These are phyloP conservation scores for Carposina sasakii DNA, from an alignment of 1,140 invertebrate species.

Conservation along the genomic window DNA sequence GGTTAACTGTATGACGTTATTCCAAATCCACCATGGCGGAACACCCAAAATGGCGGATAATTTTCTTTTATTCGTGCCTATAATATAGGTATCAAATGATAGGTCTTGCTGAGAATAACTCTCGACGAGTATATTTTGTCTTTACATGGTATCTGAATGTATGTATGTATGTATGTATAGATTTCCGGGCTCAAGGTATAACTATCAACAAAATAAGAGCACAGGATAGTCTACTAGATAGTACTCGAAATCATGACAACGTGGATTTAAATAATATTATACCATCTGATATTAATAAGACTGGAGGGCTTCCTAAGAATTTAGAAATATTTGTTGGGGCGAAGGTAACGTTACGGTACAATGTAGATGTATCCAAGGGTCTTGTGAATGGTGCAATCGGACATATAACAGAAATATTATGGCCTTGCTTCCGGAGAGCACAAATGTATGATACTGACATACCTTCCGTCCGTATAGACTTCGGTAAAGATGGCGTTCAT, in stretches of 20 bases:
- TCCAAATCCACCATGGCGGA: too few relatives aligned
- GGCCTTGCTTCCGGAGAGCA: neutral
- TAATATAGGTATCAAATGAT: too few relatives aligned
- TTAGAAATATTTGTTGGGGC: slow-evolving; percentile 38
- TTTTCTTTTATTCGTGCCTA: too few relatives aligned
- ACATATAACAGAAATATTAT: neutral
- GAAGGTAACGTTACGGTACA: slow-evolving; percentile 16
- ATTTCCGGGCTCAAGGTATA: slow-evolving; percentile 10
- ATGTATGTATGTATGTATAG: too few relatives aligned
- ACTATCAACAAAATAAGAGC: slow-evolving; percentile 22
- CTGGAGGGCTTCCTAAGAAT: slow-evolving; percentile 23
- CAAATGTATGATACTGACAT: slow-evolving; percentile 16
- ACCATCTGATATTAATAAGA: slow-evolving; percentile 34
- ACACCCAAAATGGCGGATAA: too few relatives aligned
- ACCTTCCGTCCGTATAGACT: slow-evolving; percentile 17
- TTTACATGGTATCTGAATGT: too few relatives aligned
- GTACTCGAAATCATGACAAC: slow-evolving; percentile 31
- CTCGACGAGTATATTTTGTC: too few relatives aligned
- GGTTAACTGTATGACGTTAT: too few relatives aligned
- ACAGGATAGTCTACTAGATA: slow-evolving; percentile 26
- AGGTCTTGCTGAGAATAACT: too few relatives aligned
- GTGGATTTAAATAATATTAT: slow-evolving; percentile 24
- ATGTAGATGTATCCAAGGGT: slow-evolving; percentile 1
- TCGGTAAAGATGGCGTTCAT: slow-evolving; percentile 15
- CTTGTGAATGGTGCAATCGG: slow-evolving; percentile 11